These are phyloP conservation scores for Apogon talboti DNA, from an alignment of 2,797 vertebrate genomes.

Conservation along the genomic window DNA sequence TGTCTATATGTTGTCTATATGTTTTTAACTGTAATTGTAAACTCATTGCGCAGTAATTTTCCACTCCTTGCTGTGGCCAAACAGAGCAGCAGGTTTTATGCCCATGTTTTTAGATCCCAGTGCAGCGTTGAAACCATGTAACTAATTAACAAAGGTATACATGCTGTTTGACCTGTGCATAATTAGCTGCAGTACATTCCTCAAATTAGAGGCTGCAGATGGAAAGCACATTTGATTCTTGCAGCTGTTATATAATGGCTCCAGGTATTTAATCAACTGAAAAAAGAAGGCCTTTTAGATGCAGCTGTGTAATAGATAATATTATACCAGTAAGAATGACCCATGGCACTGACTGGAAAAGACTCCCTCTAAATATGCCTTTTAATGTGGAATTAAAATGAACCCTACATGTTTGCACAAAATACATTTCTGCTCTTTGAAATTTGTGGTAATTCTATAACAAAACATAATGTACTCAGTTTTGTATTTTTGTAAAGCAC, in stretches of 20 bases:
- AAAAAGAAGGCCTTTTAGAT: constrained; percentile 26
- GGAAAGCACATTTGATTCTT: constrained; percentile 43
- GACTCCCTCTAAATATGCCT: neutral
- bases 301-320: constrained; percentile 37
- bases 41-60: constrained; percentile 21
- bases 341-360: constrained; percentile 3
- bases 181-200: constrained; percentile 52
- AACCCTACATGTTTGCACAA: too few relatives aligned
- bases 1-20: too few relatives aligned
- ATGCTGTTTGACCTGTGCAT: constrained; percentile 55
- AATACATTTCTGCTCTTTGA: too few relatives aligned
- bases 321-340: constrained; percentile 1
- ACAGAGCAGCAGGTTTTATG: constrained; percentile 11
- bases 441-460: too few relatives aligned
- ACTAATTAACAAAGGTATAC: constrained; percentile 52
- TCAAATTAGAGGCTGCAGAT: constrained; percentile 51
- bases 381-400: neutral
- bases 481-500: too few relatives aligned
- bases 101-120: constrained; percentile 19
- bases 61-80: constrained; percentile 9
- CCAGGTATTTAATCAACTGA: constrained; percentile 49
- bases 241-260: constrained; percentile 36
- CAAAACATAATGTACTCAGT: too few relatives aligned
- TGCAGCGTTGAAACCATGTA: constrained; percentile 29
- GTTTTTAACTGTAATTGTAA: neutral